These are phyloP conservation scores for Gallinago undulata DNA, from an alignment of 2,113 vertebrate species.

Conservation along the genomic window DNA sequence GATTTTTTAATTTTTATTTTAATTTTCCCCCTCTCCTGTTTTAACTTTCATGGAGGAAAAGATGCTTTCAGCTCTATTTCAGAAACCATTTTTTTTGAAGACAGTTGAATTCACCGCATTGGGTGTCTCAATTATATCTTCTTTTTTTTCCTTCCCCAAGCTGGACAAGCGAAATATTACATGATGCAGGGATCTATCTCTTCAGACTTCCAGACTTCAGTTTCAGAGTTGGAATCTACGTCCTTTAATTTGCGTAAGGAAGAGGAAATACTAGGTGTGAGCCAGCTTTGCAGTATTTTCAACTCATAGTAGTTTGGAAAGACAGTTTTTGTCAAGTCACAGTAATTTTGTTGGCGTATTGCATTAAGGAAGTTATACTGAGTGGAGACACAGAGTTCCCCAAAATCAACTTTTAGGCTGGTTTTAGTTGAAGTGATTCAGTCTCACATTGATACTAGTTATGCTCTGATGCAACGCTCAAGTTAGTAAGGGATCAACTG, in stretches of 20 bases:
- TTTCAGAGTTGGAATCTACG: background rate
- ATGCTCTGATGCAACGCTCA: background rate
- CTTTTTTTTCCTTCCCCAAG: background rate
- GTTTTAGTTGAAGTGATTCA: background rate
- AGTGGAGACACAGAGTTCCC: background rate
- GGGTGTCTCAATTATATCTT: background rate
- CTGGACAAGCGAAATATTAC: background rate
- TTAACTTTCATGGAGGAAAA: constrained; percentile 20
- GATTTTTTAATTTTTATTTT: background rate
- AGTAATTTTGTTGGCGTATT: background rate
- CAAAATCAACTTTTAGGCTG: background rate
- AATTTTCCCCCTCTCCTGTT: background rate
- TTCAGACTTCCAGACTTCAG: background rate
- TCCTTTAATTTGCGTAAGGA: background rate
- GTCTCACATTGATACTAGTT: background rate
- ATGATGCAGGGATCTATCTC: background rate
- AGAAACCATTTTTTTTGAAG: background rate
- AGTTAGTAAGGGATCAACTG: background rate
- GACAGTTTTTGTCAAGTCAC: background rate
- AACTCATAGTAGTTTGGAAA: background rate
- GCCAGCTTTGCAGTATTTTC: background rate
- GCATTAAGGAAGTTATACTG: accelerated
- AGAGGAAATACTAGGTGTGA: background rate
- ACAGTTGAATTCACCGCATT: background rate
- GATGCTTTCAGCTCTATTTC: constrained; percentile 34